Percentiles rank a stretch among this genome's conserved stretches.
These are phyloP conservation scores for Piezodorus guildinii DNA, from an alignment of 1,140 invertebrate species.

Conservation along the genomic window DNA sequence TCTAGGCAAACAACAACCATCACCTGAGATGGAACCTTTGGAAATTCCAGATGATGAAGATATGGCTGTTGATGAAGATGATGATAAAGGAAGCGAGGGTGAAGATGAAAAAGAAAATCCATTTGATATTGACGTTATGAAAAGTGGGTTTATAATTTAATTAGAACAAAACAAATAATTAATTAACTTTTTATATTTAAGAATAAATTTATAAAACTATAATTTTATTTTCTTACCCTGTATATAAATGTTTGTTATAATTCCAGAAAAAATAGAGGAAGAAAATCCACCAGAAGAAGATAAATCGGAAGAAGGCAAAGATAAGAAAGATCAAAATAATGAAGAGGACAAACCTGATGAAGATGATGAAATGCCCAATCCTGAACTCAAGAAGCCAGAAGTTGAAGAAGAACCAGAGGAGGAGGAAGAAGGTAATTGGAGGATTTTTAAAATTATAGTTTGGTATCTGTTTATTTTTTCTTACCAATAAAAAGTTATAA, in stretches of 20 bases:
- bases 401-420: conserved; percentile 44
- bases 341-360: conserved; percentile 36
- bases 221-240: not conserved
- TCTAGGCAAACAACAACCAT: conserved; percentile 47
- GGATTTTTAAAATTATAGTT: no score
- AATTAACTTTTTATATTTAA: not conserved
- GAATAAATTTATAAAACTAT: not conserved
- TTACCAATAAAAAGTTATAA: no score
- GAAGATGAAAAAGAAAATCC: conserved; percentile 55
- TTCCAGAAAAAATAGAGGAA: not conserved
- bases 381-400: conserved; percentile 30
- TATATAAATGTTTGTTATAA: not conserved
- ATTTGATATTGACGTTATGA: conserved; percentile 70
- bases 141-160: conserved; percentile 33
- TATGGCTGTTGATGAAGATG: conserved; percentile 58
- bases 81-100: conserved; percentile 43
- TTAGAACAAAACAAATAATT: not conserved
- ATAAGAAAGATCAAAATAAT: conserved; percentile 19
- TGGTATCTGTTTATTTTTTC: no score
- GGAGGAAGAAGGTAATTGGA: conserved; percentile 29
- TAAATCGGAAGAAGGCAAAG: conserved; percentile 23
- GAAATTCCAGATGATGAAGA: conserved; percentile 74
- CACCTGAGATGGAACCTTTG: conserved; percentile 68
- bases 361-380: conserved; percentile 36
- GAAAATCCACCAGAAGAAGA: conserved; percentile 23